Base-by-base conservation (phyloP, 2,113 vertebrate genomes). In the Thinocorus orbignyianus region DNA sequence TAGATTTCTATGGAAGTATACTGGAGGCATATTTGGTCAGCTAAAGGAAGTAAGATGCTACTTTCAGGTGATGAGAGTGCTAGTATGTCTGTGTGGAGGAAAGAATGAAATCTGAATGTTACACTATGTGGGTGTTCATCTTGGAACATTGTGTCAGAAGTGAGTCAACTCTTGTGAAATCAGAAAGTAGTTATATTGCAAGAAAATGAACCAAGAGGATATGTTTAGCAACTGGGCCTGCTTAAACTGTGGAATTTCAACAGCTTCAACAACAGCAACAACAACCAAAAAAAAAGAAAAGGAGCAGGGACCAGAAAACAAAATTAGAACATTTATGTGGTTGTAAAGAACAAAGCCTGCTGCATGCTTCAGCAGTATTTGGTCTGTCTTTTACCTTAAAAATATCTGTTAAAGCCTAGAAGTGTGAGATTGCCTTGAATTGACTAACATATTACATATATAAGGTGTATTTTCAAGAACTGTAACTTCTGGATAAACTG, bases 161-260 rank as follows among this genome's bases (percentile, higher is more conserved):
- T 96, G 91, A 96, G 92, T 94, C 92, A 94, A 88, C 57, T 37
- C 79, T 73, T 93, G 70, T 93, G 95, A 97, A 95, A 94, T 85
- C 48, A 78, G 68, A 77, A 91, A 84, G 76, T 57, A 88, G 55
- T 16, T 94, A 66, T 78, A 84, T 66, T 92, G 88, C 72, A 92
- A 73, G 51, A 88, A 97, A 83, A 92, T 35, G 55, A 93, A 92
- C 37, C 30, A 93, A 85, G 48, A 72, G 17, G 69, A 55, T 95
- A 90, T 90, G 81, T 96, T 95, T 95, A 94, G 92, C 60, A 95
- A 92, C 51, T 81, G 35, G 83, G 46, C 64, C 80, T 89, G 13
- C 20, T 71, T 81, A 77, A 88, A 70, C 60, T 35, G 6, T 51
- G 57, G 26, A 24, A 64, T 93, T 95, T 90, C 51, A 86, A 64